phyloP scores from a whole-genome alignment of 2,797 vertebrate species.

The Lemur catta region DNA sequence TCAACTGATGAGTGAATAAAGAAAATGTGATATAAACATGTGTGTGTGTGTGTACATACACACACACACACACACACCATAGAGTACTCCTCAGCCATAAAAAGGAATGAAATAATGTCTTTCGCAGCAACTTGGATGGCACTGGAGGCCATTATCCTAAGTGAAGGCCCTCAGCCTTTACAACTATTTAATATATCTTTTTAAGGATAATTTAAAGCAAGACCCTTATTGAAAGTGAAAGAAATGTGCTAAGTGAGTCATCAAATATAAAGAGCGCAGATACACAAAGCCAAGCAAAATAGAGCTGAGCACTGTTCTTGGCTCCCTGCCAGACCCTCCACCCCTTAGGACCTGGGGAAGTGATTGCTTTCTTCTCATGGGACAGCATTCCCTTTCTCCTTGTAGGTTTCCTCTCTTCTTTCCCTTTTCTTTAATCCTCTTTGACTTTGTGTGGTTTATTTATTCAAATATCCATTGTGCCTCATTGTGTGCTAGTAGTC shows the following conservation, averaged over 20 bases:
- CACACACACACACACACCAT: too few relatives aligned
- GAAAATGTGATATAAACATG: not conserved
- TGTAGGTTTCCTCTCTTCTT: not conserved
- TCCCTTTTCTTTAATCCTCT: not conserved
- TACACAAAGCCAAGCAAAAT: accelerated
- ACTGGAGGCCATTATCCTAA: not conserved
- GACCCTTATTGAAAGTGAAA: not conserved
- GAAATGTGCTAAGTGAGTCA: not conserved
- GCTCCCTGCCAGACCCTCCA: accelerated
- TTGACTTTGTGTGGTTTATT: not conserved
- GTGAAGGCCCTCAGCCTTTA: not conserved
- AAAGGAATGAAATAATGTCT: not conserved
- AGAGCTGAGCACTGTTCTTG: not conserved
- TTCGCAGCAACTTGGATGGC: not conserved
- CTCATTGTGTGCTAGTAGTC: too few relatives aligned
- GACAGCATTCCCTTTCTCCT: not conserved
- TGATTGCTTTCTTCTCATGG: not conserved
- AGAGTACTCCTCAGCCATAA: not conserved
- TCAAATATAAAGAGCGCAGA: not conserved
- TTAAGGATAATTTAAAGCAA: not conserved
- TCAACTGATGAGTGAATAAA: not conserved
- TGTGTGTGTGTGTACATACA: too few relatives aligned
- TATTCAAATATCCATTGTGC: not conserved
- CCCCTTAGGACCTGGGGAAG: not conserved
- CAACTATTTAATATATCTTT: not conserved